phyloP scores from a whole-genome alignment of 2,888 invertebrate species.

The Hetaerina titia region DNA sequence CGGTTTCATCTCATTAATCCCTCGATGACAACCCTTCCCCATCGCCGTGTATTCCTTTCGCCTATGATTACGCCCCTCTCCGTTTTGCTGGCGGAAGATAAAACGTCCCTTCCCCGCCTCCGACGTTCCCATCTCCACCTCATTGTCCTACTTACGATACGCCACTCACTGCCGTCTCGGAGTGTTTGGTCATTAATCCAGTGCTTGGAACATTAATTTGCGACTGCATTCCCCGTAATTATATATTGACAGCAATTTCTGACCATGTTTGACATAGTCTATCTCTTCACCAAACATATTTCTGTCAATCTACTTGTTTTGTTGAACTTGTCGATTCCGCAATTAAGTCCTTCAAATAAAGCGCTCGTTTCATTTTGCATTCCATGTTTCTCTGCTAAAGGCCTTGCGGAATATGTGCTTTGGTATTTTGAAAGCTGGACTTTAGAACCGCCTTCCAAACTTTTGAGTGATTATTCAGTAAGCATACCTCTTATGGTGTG shows the following conservation, averaged over 20 bases:
- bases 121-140: not conserved
- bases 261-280: not conserved
- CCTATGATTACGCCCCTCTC: not conserved
- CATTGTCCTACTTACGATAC: not conserved
- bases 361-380: not conserved
- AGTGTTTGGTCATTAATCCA: not conserved
- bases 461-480: not conserved
- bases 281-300: not conserved
- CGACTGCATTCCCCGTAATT: not conserved
- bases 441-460: no score
- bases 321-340: not conserved
- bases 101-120: not conserved
- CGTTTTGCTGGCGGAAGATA: not conserved
- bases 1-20: not conserved
- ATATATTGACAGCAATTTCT: not conserved
- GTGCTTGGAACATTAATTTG: not conserved
- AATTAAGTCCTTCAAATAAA: not conserved
- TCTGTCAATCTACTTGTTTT: not conserved
- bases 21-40: not conserved
- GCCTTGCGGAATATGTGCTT: not conserved
- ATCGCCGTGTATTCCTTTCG: not conserved
- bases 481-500: not conserved
- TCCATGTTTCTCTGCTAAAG: not conserved
- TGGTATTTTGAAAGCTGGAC: not conserved
- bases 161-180: not conserved